Conservation (phyloP, 2,888 invertebrate species). For the Gibbula magus region DNA sequence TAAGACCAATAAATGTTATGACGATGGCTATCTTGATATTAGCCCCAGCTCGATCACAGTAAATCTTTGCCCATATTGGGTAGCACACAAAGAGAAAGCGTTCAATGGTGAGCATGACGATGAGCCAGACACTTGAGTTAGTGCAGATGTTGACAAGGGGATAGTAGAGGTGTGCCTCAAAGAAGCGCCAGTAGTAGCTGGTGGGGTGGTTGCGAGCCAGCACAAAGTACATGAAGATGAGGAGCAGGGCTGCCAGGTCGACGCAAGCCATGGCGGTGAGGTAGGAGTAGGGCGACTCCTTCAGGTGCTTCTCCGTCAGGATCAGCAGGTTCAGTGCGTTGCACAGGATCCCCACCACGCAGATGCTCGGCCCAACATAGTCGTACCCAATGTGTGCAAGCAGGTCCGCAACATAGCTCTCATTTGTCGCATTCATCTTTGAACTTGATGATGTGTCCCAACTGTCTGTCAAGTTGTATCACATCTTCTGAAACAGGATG, state of each 20-base stretch:
- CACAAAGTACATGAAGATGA: slow-evolving; percentile 57
- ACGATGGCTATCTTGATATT: slow-evolving; percentile 57
- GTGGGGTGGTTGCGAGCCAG: slow-evolving; percentile 44
- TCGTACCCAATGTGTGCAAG: slow-evolving; percentile 49
- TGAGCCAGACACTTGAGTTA: slow-evolving; percentile 67
- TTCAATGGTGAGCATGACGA: slow-evolving; percentile 68
- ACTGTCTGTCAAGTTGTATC: too few relatives aligned
- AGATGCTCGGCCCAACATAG: slow-evolving; percentile 64
- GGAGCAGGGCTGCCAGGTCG: slow-evolving; percentile 63
- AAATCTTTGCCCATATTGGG: slow-evolving; percentile 67
- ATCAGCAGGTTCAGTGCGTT: slow-evolving; percentile 69
- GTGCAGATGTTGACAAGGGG: slow-evolving; percentile 67
- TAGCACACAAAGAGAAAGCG: slow-evolving; percentile 66
- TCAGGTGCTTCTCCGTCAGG: slow-evolving; percentile 64
- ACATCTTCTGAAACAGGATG: too few relatives aligned
- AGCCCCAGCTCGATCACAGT: slow-evolving; percentile 65
- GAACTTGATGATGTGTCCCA: neutral
- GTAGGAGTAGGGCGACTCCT: slow-evolving; percentile 71
- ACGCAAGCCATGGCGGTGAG: slow-evolving; percentile 68
- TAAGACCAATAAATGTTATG: slow-evolving; percentile 49
- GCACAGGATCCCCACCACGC: slow-evolving; percentile 68
- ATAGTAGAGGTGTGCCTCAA: slow-evolving; percentile 61
- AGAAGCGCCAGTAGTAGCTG: slow-evolving; percentile 59
- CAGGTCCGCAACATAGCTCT: neutral
- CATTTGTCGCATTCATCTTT: slow-evolving; percentile 14